Evolutionary conservation across 2,113 vertebrate genomes (phyloP).

Genomic region (Rhegmatorhina hoffmannsi): DNA sequence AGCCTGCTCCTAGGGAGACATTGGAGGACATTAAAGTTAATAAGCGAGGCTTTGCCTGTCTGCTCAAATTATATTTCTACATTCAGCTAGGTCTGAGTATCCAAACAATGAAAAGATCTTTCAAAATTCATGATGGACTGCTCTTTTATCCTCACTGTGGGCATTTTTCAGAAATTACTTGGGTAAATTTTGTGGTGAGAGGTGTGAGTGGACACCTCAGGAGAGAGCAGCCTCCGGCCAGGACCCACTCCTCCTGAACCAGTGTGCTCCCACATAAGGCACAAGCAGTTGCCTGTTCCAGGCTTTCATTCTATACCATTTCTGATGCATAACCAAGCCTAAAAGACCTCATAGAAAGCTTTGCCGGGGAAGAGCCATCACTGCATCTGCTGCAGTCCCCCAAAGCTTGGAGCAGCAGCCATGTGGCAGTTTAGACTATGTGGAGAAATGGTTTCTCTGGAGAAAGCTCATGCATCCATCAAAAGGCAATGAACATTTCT

Average conservation of each 20-base stretch:
- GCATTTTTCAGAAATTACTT: neutral
- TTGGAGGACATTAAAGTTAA: neutral
- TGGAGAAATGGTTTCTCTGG: neutral
- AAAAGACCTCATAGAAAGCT: neutral
- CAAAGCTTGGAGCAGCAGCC: neutral
- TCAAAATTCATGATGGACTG: neutral
- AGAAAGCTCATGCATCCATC: neutral
- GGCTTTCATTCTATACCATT: neutral
- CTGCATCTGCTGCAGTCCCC: rapidly evolving
- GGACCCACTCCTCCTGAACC: neutral
- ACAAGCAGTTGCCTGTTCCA: neutral
- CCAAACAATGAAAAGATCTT: neutral
- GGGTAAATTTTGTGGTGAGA: neutral
- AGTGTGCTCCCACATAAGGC: neutral
- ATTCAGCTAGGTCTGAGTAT: neutral
- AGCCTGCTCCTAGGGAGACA: neutral
- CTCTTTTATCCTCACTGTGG: neutral
- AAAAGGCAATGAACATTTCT: neutral
- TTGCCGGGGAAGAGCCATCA: neutral
- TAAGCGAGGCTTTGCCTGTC: neutral
- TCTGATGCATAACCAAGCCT: neutral
- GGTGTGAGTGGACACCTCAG: neutral
- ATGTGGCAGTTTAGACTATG: neutral
- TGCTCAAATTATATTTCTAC: neutral
- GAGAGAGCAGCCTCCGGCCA: neutral